phyloP scores from a whole-genome alignment of 30 jellyfish, hydroid and myxozoan species.

The Mastigias papua region DNA sequence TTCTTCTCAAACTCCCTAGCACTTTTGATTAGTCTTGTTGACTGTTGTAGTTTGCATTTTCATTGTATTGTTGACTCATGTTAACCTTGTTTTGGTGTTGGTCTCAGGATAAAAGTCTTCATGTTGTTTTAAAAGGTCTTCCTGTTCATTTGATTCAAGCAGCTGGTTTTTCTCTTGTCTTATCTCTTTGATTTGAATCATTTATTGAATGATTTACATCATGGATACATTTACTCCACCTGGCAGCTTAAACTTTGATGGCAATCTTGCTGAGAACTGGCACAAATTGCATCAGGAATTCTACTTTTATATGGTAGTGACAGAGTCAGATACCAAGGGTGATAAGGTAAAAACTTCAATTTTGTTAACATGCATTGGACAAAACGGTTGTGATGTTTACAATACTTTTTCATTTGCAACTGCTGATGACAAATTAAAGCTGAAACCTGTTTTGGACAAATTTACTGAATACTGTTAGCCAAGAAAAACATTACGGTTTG shows the following conservation, averaged over 20 bases:
- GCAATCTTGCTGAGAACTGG: neutral
- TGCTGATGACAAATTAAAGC: conserved; percentile 33
- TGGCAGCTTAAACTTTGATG: neutral
- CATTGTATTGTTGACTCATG: no score
- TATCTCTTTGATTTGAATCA: no score
- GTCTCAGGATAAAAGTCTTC: no score
- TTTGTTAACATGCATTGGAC: conserved; percentile 43
- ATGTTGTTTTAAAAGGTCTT: no score
- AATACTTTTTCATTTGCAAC: conserved; percentile 24
- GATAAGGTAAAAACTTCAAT: conserved; percentile 6
- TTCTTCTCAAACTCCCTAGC: no score
- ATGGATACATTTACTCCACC: neutral
- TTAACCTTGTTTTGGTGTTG: no score
- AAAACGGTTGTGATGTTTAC: conserved; percentile 41
- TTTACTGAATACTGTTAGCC: conserved; percentile 33
- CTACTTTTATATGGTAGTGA: conserved; percentile 11
- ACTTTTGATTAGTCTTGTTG: no score
- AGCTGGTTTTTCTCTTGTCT: no score
- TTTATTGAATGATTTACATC: no score
- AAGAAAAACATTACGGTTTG: no score
- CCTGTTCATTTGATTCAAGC: no score
- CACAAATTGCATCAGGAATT: conserved; percentile 16
- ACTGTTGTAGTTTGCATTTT: no score
- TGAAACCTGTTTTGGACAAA: conserved; percentile 11
- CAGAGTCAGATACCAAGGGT: conserved; percentile 9